Percentiles rank a stretch among this genome's conserved stretches.
Conservation (phyloP, 2,797 vertebrate species). For the Nannoperca australis region DNA sequence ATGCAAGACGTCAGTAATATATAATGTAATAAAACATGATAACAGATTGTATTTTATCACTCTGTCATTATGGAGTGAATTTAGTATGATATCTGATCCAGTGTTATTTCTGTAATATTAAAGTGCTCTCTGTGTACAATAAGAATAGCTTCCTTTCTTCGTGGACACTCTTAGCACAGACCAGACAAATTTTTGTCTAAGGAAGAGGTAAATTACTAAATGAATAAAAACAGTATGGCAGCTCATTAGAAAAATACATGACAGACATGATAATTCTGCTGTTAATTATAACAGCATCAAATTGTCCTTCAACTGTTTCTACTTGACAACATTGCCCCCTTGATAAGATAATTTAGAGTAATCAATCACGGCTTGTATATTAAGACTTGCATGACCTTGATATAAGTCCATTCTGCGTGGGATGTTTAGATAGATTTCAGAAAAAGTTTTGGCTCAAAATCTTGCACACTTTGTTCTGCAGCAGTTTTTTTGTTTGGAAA, state of each 20-base stretch:
- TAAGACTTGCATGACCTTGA: constrained; percentile 38
- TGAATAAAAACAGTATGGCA: constrained; percentile 67
- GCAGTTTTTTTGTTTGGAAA: constrained; percentile 53
- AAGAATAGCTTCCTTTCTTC: constrained; percentile 33
- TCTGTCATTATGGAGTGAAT: constrained; percentile 38
- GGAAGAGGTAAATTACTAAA: constrained; percentile 60
- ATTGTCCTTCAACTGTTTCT: constrained; percentile 70
- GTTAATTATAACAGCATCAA: constrained; percentile 69
- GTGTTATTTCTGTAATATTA: constrained; percentile 48
- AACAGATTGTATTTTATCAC: constrained; percentile 49
- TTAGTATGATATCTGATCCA: constrained; percentile 35
- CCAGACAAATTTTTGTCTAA: constrained; percentile 51
- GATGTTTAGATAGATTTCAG: constrained; percentile 56
- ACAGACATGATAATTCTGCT: constrained; percentile 62
- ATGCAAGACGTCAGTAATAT: constrained; percentile 25
- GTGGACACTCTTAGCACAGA: constrained; percentile 33
- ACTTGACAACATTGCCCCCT: constrained; percentile 44
- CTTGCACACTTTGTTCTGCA: constrained; percentile 56
- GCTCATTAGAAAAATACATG: constrained; percentile 55
- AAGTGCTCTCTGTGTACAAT: constrained; percentile 9
- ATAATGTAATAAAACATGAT: constrained; percentile 32
- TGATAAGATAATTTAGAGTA: constrained; percentile 63
- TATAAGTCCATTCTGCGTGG: constrained; percentile 37
- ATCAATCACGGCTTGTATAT: constrained; percentile 52
- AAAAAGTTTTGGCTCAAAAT: constrained; percentile 45